Evolutionary conservation across 64 coral and sea anemone species (phyloP).

Genomic region (Exaiptasia diaphana): DNA sequence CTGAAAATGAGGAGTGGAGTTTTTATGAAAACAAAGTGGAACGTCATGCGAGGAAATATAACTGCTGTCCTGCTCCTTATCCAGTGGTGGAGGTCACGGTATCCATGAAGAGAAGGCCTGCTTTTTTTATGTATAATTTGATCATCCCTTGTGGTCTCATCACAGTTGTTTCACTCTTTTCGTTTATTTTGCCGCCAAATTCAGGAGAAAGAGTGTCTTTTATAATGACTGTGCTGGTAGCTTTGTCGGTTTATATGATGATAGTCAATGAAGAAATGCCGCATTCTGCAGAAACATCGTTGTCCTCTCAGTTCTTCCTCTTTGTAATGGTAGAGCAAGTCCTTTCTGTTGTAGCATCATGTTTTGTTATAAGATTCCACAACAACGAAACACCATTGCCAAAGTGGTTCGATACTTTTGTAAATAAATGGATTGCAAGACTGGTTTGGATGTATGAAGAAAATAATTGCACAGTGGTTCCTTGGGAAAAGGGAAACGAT

Average conservation of each 20-base stretch:
- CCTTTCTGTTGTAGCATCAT: constrained; percentile 30
- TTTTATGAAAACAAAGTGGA: neutral
- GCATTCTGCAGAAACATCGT: constrained; percentile 30
- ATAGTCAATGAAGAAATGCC: constrained; percentile 62
- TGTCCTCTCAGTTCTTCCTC: constrained; percentile 62
- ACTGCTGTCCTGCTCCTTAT: constrained; percentile 47
- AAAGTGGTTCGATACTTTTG: neutral
- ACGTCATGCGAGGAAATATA: neutral
- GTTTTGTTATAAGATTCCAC: constrained; percentile 42
- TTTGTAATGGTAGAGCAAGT: constrained; percentile 43
- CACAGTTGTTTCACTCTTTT: constrained; percentile 32
- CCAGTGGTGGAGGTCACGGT: constrained; percentile 7
- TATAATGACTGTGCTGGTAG: constrained; percentile 40
- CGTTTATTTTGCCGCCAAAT: constrained; percentile 48
- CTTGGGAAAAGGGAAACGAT: too few species aligned
- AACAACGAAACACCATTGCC: neutral
- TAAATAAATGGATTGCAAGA: constrained; percentile 51
- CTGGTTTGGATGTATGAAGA: constrained; percentile 10
- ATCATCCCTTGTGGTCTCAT: constrained; percentile 46
- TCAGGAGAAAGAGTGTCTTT: constrained; percentile 58
- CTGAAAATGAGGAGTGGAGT: constrained; percentile 35
- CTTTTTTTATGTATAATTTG: constrained; percentile 41
- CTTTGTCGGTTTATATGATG: constrained; percentile 54
- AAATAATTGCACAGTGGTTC: too few species aligned
- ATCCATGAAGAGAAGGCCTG: constrained; percentile 22